Base-by-base conservation (phyloP, 2,113 vertebrate genomes). In the Cryptotis parvus region DNA sequence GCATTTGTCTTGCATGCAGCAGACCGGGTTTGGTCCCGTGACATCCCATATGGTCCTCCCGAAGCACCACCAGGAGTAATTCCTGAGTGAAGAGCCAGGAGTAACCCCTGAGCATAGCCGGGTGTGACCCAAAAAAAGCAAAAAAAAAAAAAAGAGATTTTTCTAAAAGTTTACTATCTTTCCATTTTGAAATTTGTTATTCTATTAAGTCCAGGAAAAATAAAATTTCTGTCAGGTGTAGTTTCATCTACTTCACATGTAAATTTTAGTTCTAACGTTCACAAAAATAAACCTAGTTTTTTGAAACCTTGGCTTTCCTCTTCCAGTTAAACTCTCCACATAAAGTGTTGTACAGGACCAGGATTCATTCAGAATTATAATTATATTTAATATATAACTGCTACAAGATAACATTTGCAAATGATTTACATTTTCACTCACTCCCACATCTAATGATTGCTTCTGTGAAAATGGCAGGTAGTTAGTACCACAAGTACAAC, bases 161-260 rank as follows among this genome's bases (percentile, higher is more conserved):
- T 79, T 52, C n/a, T 86, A 14, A 4, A 83, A 31, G 55, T 15
- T 39, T 72, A 2, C 4, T 10, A 73, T 3, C 52, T 4, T 69
- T 86, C 73, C 26, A 6, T 24, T 26, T 24, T 61, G 58, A 24
- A 9, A 61, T 20, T 61, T 20, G 3, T 20, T 49, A 7, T 61
- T 9, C 58, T 24, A 4, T 61, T n/a, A 31, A 31, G 6, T 11
- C 73, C 6, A 22, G 31, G 7, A 11, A 12, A 6, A 75, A 83
- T 27, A 69, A 70, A 81, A 81, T 31, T 27, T 49, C 45, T 49
- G 18, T 58, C 10, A 39, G 22, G 69, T 35, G 33, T 72, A 78
- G 18, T 37, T 7, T 45, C 4, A 35, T 66, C 6, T 2, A 9
- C 7, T 74, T 76, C 26, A 14, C 0, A 41, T 6, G 1, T 0